A percentile compares a stretch with the other conserved stretches of the same genome.
Conservation (phyloP, 2,113 vertebrate genomes). For the Gallinago undulata region DNA sequence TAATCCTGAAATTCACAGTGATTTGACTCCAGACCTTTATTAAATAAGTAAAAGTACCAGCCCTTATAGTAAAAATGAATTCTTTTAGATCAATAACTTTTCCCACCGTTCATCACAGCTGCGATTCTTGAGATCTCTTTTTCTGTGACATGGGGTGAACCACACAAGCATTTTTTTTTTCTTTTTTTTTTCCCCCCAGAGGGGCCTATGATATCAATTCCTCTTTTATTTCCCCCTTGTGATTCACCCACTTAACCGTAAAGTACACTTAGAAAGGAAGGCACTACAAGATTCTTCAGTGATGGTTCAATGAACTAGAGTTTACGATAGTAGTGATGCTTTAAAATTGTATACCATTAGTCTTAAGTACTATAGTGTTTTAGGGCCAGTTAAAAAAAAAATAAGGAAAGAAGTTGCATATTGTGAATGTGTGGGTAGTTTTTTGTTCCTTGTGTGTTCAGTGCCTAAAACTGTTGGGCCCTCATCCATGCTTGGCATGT, state of each 20-base stretch:
- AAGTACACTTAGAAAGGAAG: neutral
- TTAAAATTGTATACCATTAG: neutral
- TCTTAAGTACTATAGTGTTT: fast-evolving
- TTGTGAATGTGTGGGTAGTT: neutral
- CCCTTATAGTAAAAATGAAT: slow-evolving; percentile 54
- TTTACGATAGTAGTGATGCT: neutral
- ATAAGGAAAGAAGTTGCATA: neutral
- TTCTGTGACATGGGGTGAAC: neutral
- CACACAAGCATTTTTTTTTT: neutral
- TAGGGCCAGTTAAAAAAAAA: too few relatives aligned
- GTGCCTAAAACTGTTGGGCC: neutral
- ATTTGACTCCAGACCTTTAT: slow-evolving; percentile 67
- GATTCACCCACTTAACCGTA: slow-evolving; percentile 45
- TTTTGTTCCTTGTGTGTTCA: neutral
- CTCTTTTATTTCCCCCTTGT: slow-evolving; percentile 46
- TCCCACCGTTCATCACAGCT: neutral
- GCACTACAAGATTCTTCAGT: neutral
- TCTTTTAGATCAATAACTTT: slow-evolving; percentile 58
- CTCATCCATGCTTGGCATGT: neutral
- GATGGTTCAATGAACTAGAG: neutral
- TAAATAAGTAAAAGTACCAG: slow-evolving; percentile 65
- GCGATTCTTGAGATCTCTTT: neutral
- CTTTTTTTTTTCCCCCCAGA: neutral
- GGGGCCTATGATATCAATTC: slow-evolving; percentile 17
- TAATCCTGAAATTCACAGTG: slow-evolving; percentile 69